These are phyloP conservation scores for Theretra japonica DNA, from an alignment of 2,888 invertebrate species.

Conservation along the genomic window DNA sequence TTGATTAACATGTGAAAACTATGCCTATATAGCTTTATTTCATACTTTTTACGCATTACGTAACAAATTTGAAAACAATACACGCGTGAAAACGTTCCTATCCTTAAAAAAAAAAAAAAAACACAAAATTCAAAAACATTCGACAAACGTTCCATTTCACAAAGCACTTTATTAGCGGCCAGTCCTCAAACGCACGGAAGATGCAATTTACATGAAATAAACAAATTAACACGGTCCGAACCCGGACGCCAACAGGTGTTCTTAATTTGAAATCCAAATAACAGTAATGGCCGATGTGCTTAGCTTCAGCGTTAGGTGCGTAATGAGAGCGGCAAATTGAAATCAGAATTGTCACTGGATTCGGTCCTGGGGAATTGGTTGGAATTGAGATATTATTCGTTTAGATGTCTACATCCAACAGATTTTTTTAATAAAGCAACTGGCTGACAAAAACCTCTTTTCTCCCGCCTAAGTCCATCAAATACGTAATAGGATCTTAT, in stretches of 20 bases:
- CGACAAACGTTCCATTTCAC: conserved; percentile 40
- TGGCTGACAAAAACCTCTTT: too few relatives aligned
- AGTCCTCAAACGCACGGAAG: conserved; percentile 51
- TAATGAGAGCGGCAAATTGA: conserved; percentile 46
- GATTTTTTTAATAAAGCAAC: too few relatives aligned
- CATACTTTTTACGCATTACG: too few relatives aligned
- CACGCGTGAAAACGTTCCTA: too few relatives aligned
- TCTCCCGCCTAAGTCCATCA: too few relatives aligned
- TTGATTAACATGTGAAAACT: too few relatives aligned
- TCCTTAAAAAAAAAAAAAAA: neutral
- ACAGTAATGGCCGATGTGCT: conserved; percentile 59
- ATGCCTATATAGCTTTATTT: too few relatives aligned
- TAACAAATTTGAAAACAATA: too few relatives aligned
- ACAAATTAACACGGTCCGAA: conserved; percentile 67
- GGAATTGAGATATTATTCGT: conserved; percentile 4
- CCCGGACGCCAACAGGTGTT: conserved; percentile 72
- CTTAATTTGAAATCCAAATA: conserved; percentile 76
- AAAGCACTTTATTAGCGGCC: conserved; percentile 59
- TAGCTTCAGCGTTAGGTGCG: conserved; percentile 55
- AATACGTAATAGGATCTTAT: too few relatives aligned
- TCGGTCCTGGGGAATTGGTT: conserved; percentile 34
- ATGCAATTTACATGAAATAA: conserved; percentile 71
- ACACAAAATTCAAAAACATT: conserved; percentile 35
- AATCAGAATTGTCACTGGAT: conserved; percentile 49
- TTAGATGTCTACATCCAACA: neutral